Evolutionary conservation across 2,888 invertebrate species (phyloP).

Genomic region (Parthenolecanium corni): DNA sequence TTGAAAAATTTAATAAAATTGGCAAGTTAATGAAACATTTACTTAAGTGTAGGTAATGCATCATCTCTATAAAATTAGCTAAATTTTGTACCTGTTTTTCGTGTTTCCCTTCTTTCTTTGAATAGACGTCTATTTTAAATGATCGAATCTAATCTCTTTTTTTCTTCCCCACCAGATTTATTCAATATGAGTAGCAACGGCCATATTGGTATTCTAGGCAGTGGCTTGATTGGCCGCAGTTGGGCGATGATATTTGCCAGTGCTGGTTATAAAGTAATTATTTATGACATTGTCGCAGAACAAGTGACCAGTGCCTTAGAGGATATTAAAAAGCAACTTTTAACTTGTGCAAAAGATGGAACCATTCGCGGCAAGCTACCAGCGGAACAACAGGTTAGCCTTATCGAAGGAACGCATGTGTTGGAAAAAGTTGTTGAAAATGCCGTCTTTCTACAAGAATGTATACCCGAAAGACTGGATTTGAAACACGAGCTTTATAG

Average conservation of each 20-base stretch:
- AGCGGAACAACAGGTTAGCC: constrained; percentile 60
- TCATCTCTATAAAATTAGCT: too few relatives aligned
- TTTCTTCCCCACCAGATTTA: too few relatives aligned
- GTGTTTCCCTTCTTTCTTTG: too few relatives aligned
- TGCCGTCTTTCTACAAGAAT: constrained; percentile 80
- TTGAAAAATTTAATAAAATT: too few relatives aligned
- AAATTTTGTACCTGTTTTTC: too few relatives aligned
- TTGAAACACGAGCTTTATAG: constrained; percentile 70
- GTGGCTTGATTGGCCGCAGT: constrained; percentile 89
- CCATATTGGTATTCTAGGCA: constrained; percentile 38
- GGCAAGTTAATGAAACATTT: too few relatives aligned
- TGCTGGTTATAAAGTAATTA: constrained; percentile 73
- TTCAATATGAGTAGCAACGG: too few relatives aligned
- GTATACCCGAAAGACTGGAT: constrained; percentile 79
- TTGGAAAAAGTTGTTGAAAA: constrained; percentile 59
- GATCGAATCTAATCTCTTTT: too few relatives aligned
- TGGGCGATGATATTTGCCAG: constrained; percentile 96
- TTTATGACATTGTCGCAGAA: constrained; percentile 70
- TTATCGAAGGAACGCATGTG: constrained; percentile 62
- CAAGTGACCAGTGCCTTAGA: constrained; percentile 62
- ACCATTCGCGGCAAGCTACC: constrained; percentile 63
- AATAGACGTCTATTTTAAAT: too few relatives aligned
- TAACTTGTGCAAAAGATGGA: constrained; percentile 55
- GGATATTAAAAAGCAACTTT: constrained; percentile 61
- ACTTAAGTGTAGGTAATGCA: too few relatives aligned